Percentiles rank a stretch among this genome's conserved stretches.
Conservation (phyloP, 2,113 vertebrate species). For the Probosciger aterrimus region DNA sequence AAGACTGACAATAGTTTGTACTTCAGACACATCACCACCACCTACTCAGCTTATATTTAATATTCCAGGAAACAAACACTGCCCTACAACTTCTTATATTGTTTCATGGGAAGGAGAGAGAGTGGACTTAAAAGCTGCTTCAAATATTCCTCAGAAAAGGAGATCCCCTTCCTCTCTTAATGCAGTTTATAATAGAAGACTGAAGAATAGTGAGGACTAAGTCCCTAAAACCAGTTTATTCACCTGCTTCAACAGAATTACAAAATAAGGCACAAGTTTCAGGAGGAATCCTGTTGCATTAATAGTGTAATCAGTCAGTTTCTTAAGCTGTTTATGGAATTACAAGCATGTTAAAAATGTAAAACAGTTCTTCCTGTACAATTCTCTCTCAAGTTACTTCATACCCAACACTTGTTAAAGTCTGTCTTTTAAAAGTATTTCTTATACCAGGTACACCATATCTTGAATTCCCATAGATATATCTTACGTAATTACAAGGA, state of each 20-base stretch:
- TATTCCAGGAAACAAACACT: background rate
- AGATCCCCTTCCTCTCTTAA: background rate
- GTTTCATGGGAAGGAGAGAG: background rate
- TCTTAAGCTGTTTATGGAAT: constrained; percentile 9
- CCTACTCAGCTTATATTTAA: background rate
- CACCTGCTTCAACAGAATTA: background rate
- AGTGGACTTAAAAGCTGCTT: background rate
- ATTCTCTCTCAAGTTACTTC: background rate
- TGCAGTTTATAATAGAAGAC: background rate
- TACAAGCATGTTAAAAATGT: background rate
- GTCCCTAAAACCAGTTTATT: background rate
- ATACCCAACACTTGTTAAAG: background rate
- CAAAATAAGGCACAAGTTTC: background rate
- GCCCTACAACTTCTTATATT: background rate
- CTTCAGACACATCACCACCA: background rate
- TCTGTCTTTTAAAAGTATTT: background rate
- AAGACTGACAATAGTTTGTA: background rate
- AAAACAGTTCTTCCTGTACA: background rate
- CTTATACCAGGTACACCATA: background rate
- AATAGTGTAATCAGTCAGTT: background rate
- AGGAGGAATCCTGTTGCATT: background rate
- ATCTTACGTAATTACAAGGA: background rate
- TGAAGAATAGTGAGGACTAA: background rate
- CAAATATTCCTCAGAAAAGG: background rate
- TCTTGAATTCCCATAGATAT: background rate